Conservation (phyloP, 2,888 invertebrate genomes). For the Girardia tigrina region DNA sequence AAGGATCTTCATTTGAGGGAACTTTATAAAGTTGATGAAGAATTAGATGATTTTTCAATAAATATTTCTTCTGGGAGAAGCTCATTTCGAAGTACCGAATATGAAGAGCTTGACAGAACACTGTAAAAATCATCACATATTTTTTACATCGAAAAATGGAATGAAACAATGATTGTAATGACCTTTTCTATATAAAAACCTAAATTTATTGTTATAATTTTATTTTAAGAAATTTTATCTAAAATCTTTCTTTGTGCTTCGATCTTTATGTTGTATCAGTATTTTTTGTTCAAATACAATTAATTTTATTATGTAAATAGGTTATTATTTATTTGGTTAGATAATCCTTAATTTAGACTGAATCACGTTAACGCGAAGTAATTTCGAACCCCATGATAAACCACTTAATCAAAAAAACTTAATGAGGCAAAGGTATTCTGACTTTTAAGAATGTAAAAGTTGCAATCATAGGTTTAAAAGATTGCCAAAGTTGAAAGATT, state of each 20-base stretch:
- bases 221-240: conserved; percentile 23
- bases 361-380: too few species aligned
- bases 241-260: conserved; percentile 14
- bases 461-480: too few species aligned
- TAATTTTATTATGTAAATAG: background rate
- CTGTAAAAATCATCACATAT: background rate
- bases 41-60: conserved; percentile 21
- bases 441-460: too few species aligned
- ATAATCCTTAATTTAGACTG: too few species aligned
- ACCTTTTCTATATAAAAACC: background rate
- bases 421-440: too few species aligned
- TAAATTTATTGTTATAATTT: background rate
- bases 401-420: too few species aligned
- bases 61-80: background rate
- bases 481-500: too few species aligned
- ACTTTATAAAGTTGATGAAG: conserved; percentile 32
- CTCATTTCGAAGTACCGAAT: conserved; percentile 19
- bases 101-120: conserved; percentile 3
- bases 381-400: too few species aligned
- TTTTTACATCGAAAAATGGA: background rate
- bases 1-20: conserved; percentile 31
- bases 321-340: too few species aligned
- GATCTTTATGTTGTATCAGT: conserved; percentile 20
- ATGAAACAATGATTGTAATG: background rate
- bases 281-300: conserved; percentile 16